Evolutionary conservation across 1,140 invertebrate genomes (phyloP), one percentile per base, ranked within the genome.

Genomic region (Calephelis virginiensis): DNA sequence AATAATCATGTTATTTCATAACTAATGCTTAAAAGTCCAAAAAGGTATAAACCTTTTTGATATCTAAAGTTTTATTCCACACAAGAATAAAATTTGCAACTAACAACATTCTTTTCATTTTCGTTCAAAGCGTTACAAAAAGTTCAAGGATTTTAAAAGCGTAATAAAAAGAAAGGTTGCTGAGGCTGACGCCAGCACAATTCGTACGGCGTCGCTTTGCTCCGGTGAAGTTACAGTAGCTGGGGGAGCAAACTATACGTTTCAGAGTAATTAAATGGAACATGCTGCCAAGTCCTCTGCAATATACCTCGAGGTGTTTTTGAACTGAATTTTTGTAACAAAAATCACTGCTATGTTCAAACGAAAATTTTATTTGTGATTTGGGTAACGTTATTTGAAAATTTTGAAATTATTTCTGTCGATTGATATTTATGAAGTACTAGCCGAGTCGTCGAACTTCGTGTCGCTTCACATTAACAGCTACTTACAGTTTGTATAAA

Each of bases 221-320:
- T 71, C 67, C 17, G 56, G 59, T 68, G 45, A 63, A 63, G 45
- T 70, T 70, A 66, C 37, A 60, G 17, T 17, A 59, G 43, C 38
- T 59, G 49, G 40, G 50, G 50, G 17, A 48, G 14, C 67, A 67
- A 68, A 71, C 64, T 71, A 48, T 68, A 61, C 47, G 62, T 67
- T 68, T 67, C 53, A 73, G 13, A 70, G 68, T 73, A 68, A 70
- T 70, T 70, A 70, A 70, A 73, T 70, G 68, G 63, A 70, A 68
- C 68, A 61, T 70, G 67, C 65, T 49, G 67, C 43, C 38, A 72
- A 68, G 40, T 61, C 12, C 69, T 60, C 66, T 68, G 62, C 62
- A 68, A 68, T 59, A 37, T 40, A 64, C 43, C 40, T 64, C 10
- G 17, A 64, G 49, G 38, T 56, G 40, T 64, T 56, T 62, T 45